phyloP scores from a whole-genome alignment of 2,113 vertebrate species.

The Copsychus sechellarum region DNA sequence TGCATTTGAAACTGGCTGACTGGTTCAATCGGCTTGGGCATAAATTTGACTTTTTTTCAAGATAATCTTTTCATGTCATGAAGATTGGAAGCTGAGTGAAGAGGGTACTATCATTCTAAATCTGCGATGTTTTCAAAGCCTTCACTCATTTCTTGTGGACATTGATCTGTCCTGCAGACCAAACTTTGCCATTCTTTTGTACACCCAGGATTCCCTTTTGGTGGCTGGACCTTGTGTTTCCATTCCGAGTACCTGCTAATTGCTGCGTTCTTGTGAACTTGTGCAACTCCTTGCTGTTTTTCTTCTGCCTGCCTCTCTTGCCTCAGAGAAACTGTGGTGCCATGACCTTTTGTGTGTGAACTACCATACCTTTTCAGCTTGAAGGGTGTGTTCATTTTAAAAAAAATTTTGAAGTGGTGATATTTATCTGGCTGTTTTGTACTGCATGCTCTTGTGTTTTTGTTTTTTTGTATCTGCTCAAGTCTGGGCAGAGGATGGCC shows the following conservation, averaged over 20 bases:
- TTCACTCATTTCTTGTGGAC: neutral
- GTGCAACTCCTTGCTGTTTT: neutral
- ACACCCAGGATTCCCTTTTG: fast-evolving
- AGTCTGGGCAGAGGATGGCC: neutral
- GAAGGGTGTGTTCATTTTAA: fast-evolving
- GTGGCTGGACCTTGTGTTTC: neutral
- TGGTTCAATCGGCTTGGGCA: neutral
- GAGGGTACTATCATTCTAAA: neutral
- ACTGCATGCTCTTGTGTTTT: neutral
- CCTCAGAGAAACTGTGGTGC: neutral
- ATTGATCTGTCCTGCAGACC: neutral
- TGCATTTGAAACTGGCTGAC: neutral
- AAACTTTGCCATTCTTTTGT: neutral
- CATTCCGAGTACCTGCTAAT: neutral
- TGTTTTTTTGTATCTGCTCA: neutral
- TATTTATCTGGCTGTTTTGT: neutral
- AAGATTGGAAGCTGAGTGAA: neutral
- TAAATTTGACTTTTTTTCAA: neutral
- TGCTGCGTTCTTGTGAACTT: neutral
- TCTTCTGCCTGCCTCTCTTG: neutral
- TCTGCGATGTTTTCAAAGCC: neutral
- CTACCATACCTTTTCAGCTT: neutral
- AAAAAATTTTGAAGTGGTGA: neutral
- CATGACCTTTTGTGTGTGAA: neutral
- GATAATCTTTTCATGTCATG: neutral